Base-by-base conservation (phyloP, 2,888 invertebrate species). In the Alentia gelatinosa region DNA sequence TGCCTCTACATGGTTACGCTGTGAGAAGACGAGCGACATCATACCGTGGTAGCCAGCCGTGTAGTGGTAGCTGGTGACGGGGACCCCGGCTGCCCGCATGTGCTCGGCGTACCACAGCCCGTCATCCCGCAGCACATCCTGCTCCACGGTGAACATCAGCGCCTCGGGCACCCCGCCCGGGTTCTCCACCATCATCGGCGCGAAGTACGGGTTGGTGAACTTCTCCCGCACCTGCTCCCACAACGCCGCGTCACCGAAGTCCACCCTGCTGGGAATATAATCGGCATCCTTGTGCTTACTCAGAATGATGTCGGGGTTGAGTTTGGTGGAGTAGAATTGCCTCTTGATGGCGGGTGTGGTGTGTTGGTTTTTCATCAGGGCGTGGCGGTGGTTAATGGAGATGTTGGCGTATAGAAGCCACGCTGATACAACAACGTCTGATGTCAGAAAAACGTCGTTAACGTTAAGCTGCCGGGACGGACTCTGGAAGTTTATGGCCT, bases 121-220 rank as follows among this genome's bases (percentile, higher is more conserved):
- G 91, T 96, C 96, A 92, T 96, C 96, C 7, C 96, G 92, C 15
- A 96, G 94, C 4, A 96, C 95, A 91, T 96, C 96, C 92, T 95
- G 95, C 86, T 96, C 95, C 47, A 95, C 95, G n/a, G 96, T 96
- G 19, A 96, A 93, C 79, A 96, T 93, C 89, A 96, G 95, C 0
- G 96, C 94, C 42, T 94, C 93, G 0, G 96, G 95, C 75, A 95
- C 92, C 7, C 93, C 94, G 9, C 91, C 91, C 12, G 95, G 91
- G 90, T 95, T 93, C 4, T 89, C 92, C 12, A 94, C 92, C 94
- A 96, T 94, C 93, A 96, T 94, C 9, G 96, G 96, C 35, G 95
- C 94, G 74, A 96, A 95, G 84, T 94, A 94, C 1, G 95, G 94
- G 92, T 95, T 93, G 23, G 92, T 90, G 12, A 95, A 91, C 91